Percentiles rank a stretch among this genome's conserved stretches.
phyloP scores from a whole-genome alignment of 2,888 invertebrate genomes.

The Eudemis profundana region DNA sequence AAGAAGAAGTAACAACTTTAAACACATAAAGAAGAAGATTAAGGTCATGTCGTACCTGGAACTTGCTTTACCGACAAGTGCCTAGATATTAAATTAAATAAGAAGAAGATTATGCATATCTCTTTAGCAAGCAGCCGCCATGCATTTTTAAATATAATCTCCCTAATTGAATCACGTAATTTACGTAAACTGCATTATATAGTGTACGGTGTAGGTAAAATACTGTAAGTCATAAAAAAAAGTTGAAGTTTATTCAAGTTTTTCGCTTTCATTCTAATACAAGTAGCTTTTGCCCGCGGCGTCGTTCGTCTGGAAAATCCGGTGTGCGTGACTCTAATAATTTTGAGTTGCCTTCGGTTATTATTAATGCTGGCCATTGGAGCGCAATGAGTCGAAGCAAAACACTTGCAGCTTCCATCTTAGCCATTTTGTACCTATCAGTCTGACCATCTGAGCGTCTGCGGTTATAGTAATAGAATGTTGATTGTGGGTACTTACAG shows the following conservation, averaged over 20 bases:
- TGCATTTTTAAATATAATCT: no score
- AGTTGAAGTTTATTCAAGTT: neutral
- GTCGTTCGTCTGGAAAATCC: constrained; percentile 33
- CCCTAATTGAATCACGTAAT: no score
- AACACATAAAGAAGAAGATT: no score
- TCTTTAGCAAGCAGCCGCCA: no score
- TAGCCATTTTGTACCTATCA: neutral
- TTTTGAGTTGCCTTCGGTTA: constrained; percentile 19
- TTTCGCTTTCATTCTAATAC: constrained; percentile 35
- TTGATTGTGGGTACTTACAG: neutral
- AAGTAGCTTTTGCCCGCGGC: constrained; percentile 27
- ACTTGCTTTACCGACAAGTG: no score
- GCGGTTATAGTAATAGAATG: constrained; percentile 10
- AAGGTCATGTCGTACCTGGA: no score
- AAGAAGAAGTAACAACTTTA: no score
- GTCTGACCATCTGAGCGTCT: constrained; percentile 7
- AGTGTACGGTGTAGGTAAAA: no score
- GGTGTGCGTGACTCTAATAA: constrained; percentile 22
- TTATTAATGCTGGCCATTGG: constrained; percentile 21
- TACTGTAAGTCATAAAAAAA: neutral
- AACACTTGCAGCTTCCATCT: constrained; percentile 37
- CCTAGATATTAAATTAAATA: no score
- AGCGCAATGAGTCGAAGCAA: constrained; percentile 34
- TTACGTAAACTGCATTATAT: no score
- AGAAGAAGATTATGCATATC: no score